Evolutionary conservation across 1,140 invertebrate genomes (phyloP), one percentile per base, ranked within the genome.

Genomic region (Hypothenemus hampei): DNA sequence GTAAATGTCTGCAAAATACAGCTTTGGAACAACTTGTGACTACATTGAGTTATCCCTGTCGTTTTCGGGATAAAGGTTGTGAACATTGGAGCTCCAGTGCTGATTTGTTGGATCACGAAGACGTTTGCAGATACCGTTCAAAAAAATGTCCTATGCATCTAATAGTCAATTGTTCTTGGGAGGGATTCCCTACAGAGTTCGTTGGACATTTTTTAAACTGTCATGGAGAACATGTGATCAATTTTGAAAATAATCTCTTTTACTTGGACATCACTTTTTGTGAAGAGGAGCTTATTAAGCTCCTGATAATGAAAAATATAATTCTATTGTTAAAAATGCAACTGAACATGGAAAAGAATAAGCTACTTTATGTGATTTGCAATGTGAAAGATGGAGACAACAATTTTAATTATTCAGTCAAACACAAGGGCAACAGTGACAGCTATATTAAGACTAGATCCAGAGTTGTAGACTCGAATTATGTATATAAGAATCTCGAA

Each of bases 181-280:
- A 62, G 49, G 62, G 60, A 1, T 56, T 52, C 31, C 41, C 50
- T 21, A 49, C 21, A 11, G 55, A 64, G 50, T 60, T 64, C 50
- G 24, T 55, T 39, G 49, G 51, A 18, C 62, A 64, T 37, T 60
- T 64, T 29, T 52, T 49, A 26, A 51, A 61, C 11, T 57, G 26
- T 31, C 62, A 64, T 55, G 54, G 56, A 16, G 62, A 64, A 18
- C 53, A 61, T 48, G 54, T 64, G 4, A 53, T 64, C 11, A 60
- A 58, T 26, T 58, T 54, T 47, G 54, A 60, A 29, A 51, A 57
- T 21, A 50, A 51, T 36, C 31, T 58, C 10, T 64, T 62, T 46
- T 59, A 40, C 33, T 50, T 64, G 33, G 45, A 61, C 10, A 47
- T 59, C 18, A 49, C 57, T 19, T 49, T 63, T 11, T 35, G 35